Conservation (phyloP, 2,797 vertebrate species). For the Oreochromis grahami region DNA sequence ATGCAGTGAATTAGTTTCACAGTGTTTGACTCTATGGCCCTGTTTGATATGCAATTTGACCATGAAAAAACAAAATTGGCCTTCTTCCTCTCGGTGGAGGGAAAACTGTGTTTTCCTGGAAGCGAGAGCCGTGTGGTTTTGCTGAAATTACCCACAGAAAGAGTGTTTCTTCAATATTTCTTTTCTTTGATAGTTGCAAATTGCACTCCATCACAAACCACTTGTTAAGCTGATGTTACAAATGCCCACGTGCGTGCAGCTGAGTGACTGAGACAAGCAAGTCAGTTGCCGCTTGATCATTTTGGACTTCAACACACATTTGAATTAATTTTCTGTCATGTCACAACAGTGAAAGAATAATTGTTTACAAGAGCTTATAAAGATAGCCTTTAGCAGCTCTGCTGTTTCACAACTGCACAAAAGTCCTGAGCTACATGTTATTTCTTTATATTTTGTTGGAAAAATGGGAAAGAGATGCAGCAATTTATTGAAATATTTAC, state of each 20-base stretch:
- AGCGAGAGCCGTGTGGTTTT: not conserved
- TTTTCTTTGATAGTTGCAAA: not conserved
- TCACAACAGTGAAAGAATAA: conserved; percentile 3
- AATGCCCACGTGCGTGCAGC: not conserved
- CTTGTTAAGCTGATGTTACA: not conserved
- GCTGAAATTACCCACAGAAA: not conserved
- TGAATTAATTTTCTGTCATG: not conserved
- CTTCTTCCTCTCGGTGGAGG: not conserved
- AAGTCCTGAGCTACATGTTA: not conserved
- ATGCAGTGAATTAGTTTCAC: not conserved
- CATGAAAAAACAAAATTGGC: not conserved
- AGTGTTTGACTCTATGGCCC: not conserved
- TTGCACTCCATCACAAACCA: not conserved
- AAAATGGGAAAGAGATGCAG: not conserved
- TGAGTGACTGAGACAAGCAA: not conserved
- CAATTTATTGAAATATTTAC: not conserved
- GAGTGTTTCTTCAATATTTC: not conserved
- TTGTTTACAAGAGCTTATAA: not conserved
- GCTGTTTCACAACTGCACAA: not conserved
- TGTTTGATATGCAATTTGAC: conserved; percentile 1
- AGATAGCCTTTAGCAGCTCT: not conserved
- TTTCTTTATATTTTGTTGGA: not conserved
- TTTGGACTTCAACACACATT: not conserved
- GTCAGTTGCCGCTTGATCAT: conserved; percentile 1
- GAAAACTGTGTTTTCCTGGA: not conserved